phyloP scores from a whole-genome alignment of 2,797 vertebrate species.

The Staurois parvus region DNA sequence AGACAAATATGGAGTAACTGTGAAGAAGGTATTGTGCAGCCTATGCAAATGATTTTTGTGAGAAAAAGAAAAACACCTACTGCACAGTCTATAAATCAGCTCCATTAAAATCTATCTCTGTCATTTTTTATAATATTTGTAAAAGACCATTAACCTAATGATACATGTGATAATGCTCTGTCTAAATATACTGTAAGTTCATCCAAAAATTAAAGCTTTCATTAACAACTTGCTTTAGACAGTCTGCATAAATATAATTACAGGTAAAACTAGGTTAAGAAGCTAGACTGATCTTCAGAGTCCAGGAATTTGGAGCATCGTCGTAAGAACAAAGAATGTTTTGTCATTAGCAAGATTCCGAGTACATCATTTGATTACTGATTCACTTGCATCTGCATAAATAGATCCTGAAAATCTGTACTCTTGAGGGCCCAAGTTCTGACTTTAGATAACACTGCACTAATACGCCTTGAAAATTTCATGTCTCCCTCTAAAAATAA shows the following conservation, averaged over 20 bases:
- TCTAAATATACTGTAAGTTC: slow-evolving; percentile 14
- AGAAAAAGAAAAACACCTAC: not conserved
- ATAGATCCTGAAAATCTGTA: not conserved
- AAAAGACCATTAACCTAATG: slow-evolving; percentile 13
- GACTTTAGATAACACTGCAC: slow-evolving; percentile 12
- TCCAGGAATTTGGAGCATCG: not conserved
- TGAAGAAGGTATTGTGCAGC: not conserved
- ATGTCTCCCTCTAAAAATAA: slow-evolving; percentile 35
- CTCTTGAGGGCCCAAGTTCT: not conserved
- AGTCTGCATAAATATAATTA: slow-evolving; percentile 21
- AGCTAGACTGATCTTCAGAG: not conserved
- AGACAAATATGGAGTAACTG: not conserved
- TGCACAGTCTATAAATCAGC: not conserved
- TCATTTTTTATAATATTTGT: not conserved
- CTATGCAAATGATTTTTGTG: not conserved
- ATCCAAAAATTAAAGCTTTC: not conserved
- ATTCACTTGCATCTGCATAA: slow-evolving; percentile 1
- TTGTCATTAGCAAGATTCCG: slow-evolving; percentile 30
- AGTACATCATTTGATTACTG: slow-evolving; percentile 5
- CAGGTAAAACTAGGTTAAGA: slow-evolving; percentile 34
- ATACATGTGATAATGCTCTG: not conserved
- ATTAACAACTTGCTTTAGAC: slow-evolving; percentile 28
- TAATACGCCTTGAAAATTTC: slow-evolving; percentile 18
- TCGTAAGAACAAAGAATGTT: not conserved
- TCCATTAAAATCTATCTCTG: not conserved